Evolutionary conservation across 2,888 invertebrate species (phyloP), one percentile per base, ranked within the genome.

Genomic region (Anoncus sp.): DNA sequence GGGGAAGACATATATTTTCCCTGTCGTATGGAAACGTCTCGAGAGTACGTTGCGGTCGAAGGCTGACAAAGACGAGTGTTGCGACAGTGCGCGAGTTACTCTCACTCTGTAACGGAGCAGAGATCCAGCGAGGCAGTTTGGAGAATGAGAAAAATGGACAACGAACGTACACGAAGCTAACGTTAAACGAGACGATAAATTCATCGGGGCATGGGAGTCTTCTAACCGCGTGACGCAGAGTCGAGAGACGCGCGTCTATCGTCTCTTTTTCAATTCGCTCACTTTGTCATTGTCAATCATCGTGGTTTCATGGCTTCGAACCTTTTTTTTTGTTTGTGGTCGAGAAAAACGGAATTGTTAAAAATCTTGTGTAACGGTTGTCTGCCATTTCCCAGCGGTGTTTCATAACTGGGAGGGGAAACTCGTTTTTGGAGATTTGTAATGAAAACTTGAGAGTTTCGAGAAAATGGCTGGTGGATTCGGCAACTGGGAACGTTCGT

Each of bases 61-160:
- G 69, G 49, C 69, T 72, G 78, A 78, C 75, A 65, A 80, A 80
- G 75, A 72, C 77, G 65, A n/a, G n/a, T 75, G 75, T 72, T 77
- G 62, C 75, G 75, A 80, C 47, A 40, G 43, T n/a, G n/a, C n/a
- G n/a, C n/a, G n/a, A n/a, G 57, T 31, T 62, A 35, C 49, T 20
- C 57, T 38, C 51, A 16, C n/a, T 49, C 38, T 49, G 12, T 53
- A 22, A 18, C 18, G 49, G 31, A 35, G n/a, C 35, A n/a, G 24
- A 49, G 47, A 40, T 55, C 43, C 51, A 51, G 38, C 16, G 57
- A 16, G 43, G 57, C 57, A 18, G 59, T 67, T 49, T 63, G 18
- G 67, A 49, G 2, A 59, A 20, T n/a, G 35, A 43, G 45, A 75
- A 31, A 18, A 66, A 67, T 66, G 69, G 62, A 62, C 49, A 51